Evolutionary conservation across 1,140 invertebrate genomes (phyloP).

Genomic region (Heliothis subflexa): DNA sequence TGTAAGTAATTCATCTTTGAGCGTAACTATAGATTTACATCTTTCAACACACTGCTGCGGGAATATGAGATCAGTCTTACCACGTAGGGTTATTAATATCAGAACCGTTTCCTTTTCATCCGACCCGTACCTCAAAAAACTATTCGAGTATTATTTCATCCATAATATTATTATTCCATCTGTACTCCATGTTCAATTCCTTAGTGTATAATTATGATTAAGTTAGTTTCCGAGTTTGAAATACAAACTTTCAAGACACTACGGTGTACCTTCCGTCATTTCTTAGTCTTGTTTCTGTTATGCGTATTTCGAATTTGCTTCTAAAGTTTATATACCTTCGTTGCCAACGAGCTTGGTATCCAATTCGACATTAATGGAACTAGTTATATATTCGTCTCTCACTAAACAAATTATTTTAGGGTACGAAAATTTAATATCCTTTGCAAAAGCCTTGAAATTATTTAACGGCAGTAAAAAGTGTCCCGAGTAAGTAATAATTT

Average conservation of each 20-base stretch:
- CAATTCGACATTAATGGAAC: not conserved
- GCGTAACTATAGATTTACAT: too few relatives aligned
- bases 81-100: too few relatives aligned
- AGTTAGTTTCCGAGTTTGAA: slow-evolving; percentile 10
- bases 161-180: slow-evolving; percentile 12
- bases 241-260: not conserved
- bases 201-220: slow-evolving; percentile 18
- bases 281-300: slow-evolving; percentile 4
- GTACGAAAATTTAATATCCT: not conserved
- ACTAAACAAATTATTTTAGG: slow-evolving; percentile 21
- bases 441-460: slow-evolving; percentile 22
- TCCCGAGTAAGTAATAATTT: slow-evolving; percentile 18
- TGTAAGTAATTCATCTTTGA: too few relatives aligned
- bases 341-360: not conserved
- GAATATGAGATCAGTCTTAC: too few relatives aligned
- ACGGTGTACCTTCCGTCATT: slow-evolving; percentile 4
- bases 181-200: not conserved
- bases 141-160: slow-evolving; percentile 3
- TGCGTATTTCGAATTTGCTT: not conserved
- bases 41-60: too few relatives aligned
- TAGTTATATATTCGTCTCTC: not conserved
- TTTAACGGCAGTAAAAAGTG: slow-evolving; percentile 22
- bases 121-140: too few relatives aligned
- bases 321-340: not conserved
- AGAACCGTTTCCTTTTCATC: too few relatives aligned